Base-by-base conservation (phyloP, 2,888 invertebrate species). In the Notodonta ziczac region DNA sequence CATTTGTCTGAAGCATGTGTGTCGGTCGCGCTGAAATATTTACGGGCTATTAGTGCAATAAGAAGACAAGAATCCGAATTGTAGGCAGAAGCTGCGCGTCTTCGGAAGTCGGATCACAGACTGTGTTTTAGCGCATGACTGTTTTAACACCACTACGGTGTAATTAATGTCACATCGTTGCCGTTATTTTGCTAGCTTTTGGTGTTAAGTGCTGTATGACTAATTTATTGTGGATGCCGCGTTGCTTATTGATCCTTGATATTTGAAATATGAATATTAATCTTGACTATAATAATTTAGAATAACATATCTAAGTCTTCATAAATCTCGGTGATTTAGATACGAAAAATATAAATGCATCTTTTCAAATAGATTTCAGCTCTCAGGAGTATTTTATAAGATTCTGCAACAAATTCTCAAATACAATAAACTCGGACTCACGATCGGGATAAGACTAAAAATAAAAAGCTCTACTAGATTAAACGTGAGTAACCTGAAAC, bases 41-140 rank as follows among this genome's bases (percentile, higher is more conserved):
- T 92, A 93, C 90, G 91, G 90, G 86, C 89, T 90, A 93, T 92
- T 89, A 90, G 88, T 83, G 82, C 85, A 88, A 87, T 83, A 87
- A 86, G 87, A 88, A 88, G 6, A 8, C 0, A 42, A 42, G 48
- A 50, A 16, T 4, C 82, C 78, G 90, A 88, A 68, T 72, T 83
- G 82, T 66, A 72, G 65, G 60, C 64, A 67, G 66, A 58, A 73
- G 70, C 70, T 69, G 4, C n/a, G 60, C 60, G 61, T 69, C 65
- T 12, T 70, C 68, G 67, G 70, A 78, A 78, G 78, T 78, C 78
- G 77, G 80, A 84, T 84, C 82, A 82, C 76, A 81, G 73, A 71
- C 76, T 12, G 73, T 84, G 83, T 82, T 76, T 84, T 82, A 82
- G 80, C 82, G 78, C 87, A 83, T 86, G 88, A 88, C 85, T 88